Base-by-base conservation (phyloP, 2,113 vertebrate genomes). In the Acanthochromis polyacanthus region DNA sequence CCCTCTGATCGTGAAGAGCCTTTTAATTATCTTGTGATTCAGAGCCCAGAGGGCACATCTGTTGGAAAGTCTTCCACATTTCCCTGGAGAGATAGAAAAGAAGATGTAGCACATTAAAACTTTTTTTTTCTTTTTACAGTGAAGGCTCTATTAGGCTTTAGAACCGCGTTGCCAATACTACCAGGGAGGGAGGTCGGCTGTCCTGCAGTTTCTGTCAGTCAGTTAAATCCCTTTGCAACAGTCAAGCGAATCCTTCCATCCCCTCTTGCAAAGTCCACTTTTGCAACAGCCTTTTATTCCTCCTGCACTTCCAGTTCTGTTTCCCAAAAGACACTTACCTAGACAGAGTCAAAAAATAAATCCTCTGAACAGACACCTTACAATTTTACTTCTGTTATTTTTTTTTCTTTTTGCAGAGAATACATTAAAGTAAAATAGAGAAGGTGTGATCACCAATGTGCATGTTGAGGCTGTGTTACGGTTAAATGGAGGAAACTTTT, bases 21-120 rank as follows among this genome's bases (percentile, higher is more conserved):
- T 87, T 93, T 91, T 91, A 93, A 92, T 93, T 91, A 92, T 92
- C 88, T 85, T 64, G 81, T 78, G 75, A 90, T 93, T 92, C 81
- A 80, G 63, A 86, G 71, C 81, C 78, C 74, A 66, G 78, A 85
- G 84, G 86, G 91, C 89, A 86, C 88, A 91, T 91, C 85, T 91
- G 90, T 87, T 87, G 65, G 81, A 87, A 89, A 90, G 56, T 88
- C 71, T 78, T 79, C 52, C 52, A 76, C 83, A 89, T 92, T 91
- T 90, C 80, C 86, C 84, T 4, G 17, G 78, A 78, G 72, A 80
- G 78, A 86, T 75, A 43, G 82, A 89, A 87, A 75, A 59, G 53
- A 56, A 73, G 68, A 88, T 85, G 72, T 86, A 10, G 30, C 63
- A 87, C 78, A 86, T 91, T 87, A 77, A 19, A 87, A 80, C 66